Percentiles rank a stretch among this genome's conserved stretches.
phyloP scores from a whole-genome alignment of 2,797 vertebrate genomes.

The Nyctalus aviator region DNA sequence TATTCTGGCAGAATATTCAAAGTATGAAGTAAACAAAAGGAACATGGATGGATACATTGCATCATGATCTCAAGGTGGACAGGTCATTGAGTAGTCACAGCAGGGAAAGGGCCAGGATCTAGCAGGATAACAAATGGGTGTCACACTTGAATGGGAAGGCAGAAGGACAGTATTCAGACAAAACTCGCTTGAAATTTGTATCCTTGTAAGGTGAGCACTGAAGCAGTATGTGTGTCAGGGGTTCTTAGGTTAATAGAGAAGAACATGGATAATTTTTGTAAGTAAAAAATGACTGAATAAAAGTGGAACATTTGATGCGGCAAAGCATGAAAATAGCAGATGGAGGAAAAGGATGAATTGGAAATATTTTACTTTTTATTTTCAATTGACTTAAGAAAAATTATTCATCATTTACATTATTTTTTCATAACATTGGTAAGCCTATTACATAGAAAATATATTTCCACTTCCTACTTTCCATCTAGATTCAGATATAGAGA shows the following conservation, averaged over 20 bases:
- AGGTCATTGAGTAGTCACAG: rapidly evolving
- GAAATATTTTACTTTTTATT: neutral
- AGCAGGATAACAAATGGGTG: slow-evolving; percentile 32
- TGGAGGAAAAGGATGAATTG: slow-evolving; percentile 18
- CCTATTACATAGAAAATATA: neutral
- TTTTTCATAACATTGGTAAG: neutral
- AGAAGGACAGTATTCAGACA: slow-evolving; percentile 46
- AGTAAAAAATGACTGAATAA: slow-evolving; percentile 20
- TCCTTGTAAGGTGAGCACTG: neutral
- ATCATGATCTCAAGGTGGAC: neutral
- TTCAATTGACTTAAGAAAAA: slow-evolving; percentile 24
- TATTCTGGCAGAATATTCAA: slow-evolving; percentile 1
- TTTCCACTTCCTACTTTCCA: neutral
- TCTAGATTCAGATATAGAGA: neutral
- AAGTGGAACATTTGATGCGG: neutral
- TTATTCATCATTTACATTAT: slow-evolving; percentile 3
- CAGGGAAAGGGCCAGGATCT: neutral
- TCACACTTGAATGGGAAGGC: slow-evolving; percentile 49
- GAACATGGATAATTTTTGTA: slow-evolving; percentile 19
- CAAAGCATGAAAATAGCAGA: slow-evolving; percentile 58
- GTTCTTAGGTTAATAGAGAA: slow-evolving; percentile 40
- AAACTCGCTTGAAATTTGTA: slow-evolving; percentile 57
- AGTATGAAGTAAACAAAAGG: slow-evolving; percentile 8
- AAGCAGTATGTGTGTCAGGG: slow-evolving; percentile 18
- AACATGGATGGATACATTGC: neutral